Conservation (phyloP, 1,140 invertebrate species). For the Cecropterus lyciades region DNA sequence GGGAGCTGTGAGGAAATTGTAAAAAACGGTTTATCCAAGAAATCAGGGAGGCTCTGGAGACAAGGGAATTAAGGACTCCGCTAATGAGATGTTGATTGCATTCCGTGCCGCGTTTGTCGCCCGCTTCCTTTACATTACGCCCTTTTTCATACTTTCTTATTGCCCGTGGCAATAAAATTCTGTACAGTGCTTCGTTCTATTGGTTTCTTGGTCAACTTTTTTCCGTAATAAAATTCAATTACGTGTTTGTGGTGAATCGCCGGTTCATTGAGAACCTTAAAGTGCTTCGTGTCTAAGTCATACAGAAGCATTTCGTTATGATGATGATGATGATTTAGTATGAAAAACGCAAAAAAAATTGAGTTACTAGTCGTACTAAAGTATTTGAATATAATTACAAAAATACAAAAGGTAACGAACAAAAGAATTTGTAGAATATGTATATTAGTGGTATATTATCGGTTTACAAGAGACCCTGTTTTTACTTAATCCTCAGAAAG, state of each 20-base stretch:
- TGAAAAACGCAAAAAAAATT: too few species aligned
- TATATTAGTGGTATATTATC: too few species aligned
- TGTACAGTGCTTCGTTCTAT: neutral
- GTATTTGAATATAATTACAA: too few species aligned
- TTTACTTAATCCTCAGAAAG: too few species aligned
- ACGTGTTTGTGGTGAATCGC: too few species aligned
- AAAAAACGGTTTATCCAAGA: constrained; percentile 71
- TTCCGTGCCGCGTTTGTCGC: constrained; percentile 60
- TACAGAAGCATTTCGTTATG: too few species aligned
- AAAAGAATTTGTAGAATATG: too few species aligned
- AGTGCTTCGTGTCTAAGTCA: too few species aligned
- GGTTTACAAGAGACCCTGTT: too few species aligned
- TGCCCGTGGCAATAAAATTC: neutral
- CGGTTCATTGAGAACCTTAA: neutral
- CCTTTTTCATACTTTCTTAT: constrained; percentile 52
- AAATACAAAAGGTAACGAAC: too few species aligned
- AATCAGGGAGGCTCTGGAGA: constrained; percentile 58
- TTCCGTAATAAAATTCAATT: neutral
- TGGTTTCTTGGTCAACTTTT: neutral
- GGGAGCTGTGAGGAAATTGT: constrained; percentile 49
- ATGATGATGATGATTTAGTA: too few species aligned
- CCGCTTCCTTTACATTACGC: constrained; percentile 56
- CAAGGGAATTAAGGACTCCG: constrained; percentile 67
- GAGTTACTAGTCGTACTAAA: too few species aligned
- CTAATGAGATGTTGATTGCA: constrained; percentile 81